Evolutionary conservation across 2,113 vertebrate species (phyloP).

Genomic region (Ophthalmolycus amberensis): DNA sequence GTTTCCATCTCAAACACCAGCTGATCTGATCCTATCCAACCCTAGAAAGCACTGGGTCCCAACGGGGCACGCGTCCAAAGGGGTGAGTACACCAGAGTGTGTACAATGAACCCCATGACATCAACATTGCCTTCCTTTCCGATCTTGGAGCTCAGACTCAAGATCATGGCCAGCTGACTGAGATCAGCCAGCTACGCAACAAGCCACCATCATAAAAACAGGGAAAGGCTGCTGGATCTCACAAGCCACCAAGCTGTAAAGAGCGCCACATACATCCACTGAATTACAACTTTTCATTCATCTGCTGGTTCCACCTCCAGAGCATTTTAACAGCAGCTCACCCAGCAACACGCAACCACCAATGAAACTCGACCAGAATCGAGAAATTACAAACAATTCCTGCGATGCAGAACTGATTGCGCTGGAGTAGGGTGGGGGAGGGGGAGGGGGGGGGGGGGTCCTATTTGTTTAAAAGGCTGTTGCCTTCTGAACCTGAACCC

Average conservation of each 20-base stretch:
- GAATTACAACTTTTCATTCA: neutral
- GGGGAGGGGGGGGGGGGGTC: neutral
- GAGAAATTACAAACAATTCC: neutral
- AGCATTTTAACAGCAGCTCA: no score
- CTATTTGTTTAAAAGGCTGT: conserved; percentile 5
- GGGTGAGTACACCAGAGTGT: neutral
- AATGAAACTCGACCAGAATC: neutral
- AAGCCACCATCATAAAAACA: neutral
- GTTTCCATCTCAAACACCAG: conserved; percentile 18
- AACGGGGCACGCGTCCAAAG: neutral
- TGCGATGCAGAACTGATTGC: conserved; percentile 3
- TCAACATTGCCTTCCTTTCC: neutral
- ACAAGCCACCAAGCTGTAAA: neutral
- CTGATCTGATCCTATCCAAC: conserved; percentile 26
- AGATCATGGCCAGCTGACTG: neutral
- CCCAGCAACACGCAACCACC: neutral
- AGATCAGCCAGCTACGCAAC: conserved; percentile 15
- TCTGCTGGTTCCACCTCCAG: neutral
- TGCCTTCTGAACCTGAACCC: conserved; percentile 15
- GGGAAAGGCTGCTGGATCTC: neutral
- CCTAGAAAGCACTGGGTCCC: neutral
- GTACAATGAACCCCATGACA: neutral
- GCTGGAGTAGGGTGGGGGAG: neutral
- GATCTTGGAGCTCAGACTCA: neutral
- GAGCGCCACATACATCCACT: neutral